Percentiles rank a stretch among this genome's conserved stretches.
These are phyloP conservation scores for Aspidiotus rigidus DNA, from an alignment of 2,888 invertebrate genomes.

Conservation along the genomic window DNA sequence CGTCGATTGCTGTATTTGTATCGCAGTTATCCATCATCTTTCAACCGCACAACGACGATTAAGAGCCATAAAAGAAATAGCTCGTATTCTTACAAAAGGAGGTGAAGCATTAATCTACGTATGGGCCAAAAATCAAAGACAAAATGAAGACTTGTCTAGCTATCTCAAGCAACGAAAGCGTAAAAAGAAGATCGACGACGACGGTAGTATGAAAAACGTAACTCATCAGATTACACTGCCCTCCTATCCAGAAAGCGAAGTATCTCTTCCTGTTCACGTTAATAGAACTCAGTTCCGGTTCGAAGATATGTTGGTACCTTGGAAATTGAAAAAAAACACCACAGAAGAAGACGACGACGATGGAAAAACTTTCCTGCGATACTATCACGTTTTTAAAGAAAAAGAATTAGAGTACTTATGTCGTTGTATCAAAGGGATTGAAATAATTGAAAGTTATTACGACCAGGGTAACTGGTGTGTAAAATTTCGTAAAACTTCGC, in stretches of 20 bases:
- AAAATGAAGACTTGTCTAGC: conserved; percentile 54
- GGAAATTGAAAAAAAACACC: conserved; percentile 59
- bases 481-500: conserved; percentile 54
- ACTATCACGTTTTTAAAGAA: conserved; percentile 87
- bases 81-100: conserved; percentile 58
- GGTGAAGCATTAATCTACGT: conserved; percentile 84
- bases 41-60: conserved; percentile 67
- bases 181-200: conserved; percentile 38
- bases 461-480: conserved; percentile 97
- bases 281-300: conserved; percentile 84
- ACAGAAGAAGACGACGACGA: conserved; percentile 42
- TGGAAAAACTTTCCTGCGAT: conserved; percentile 60
- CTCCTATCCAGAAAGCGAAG: conserved; percentile 31
- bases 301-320: conserved; percentile 88
- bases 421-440: conserved; percentile 46
- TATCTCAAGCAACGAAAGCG: conserved; percentile 58
- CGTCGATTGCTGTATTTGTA: conserved; percentile 79
- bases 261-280: conserved; percentile 66
- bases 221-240: conserved; percentile 34
- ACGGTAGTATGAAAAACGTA: conserved; percentile 1
- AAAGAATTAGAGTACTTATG: conserved; percentile 66
- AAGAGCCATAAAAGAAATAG: conserved; percentile 65
- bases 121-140: conserved; percentile 87
- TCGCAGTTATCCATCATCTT: conserved; percentile 95
- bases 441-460: conserved; percentile 64